A percentile compares a stretch with the other conserved stretches of the same genome.
Conservation (phyloP, 2,113 vertebrate species). For the Equus przewalskii region DNA sequence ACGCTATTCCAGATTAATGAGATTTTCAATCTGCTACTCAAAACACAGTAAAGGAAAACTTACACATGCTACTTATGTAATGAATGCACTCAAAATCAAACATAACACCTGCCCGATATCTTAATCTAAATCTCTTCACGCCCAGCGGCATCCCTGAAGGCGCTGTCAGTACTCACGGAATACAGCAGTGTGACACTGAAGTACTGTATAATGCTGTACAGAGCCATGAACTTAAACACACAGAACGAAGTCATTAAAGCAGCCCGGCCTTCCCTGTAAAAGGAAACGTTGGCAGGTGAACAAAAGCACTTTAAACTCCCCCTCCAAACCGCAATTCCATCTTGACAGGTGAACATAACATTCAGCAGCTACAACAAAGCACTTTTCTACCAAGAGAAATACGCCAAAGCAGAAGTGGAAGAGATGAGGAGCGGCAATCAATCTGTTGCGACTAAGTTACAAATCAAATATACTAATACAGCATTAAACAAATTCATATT, state of each 20-base stretch:
- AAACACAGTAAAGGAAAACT: constrained; percentile 43
- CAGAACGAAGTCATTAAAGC: constrained; percentile 99
- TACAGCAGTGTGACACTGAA: constrained; percentile 97
- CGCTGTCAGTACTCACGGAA: constrained; percentile 91
- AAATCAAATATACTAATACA: background rate
- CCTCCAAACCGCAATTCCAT: background rate
- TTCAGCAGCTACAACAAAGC: constrained; percentile 10
- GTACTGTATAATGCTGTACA: constrained; percentile 99
- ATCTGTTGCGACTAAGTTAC: background rate
- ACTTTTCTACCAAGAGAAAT: constrained; percentile 21
- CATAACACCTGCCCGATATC: background rate
- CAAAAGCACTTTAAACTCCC: constrained; percentile 13
- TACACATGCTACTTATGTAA: background rate
- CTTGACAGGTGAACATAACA: constrained; percentile 11
- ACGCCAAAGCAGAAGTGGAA: constrained; percentile 3
- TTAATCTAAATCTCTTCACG: background rate
- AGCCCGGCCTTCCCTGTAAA: constrained; percentile 96
- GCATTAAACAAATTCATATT: background rate
- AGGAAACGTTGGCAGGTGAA: constrained; percentile 71
- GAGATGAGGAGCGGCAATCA: background rate
- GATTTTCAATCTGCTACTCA: constrained; percentile 34
- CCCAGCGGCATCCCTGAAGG: background rate
- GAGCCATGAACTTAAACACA: constrained; percentile 99
- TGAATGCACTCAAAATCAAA: constrained; percentile 32
- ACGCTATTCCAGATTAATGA: background rate